Percentiles rank a stretch among this genome's conserved stretches.
These are phyloP conservation scores for Onychorhynchus coronatus DNA, from an alignment of 2,113 vertebrate species.

Conservation along the genomic window DNA sequence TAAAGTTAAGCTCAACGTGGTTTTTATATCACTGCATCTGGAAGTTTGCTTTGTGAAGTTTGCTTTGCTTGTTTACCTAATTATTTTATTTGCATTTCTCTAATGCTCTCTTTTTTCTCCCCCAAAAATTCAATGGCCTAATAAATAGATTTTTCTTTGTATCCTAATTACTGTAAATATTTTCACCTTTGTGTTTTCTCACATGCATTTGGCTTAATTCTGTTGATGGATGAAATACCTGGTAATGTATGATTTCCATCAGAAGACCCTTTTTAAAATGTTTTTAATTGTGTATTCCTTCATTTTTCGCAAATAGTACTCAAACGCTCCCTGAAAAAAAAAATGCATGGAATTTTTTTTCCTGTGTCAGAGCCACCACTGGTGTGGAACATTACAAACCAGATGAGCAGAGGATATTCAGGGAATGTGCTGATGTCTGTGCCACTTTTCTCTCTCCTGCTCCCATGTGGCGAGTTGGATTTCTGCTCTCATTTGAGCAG, in stretches of 20 bases:
- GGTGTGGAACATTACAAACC: not conserved
- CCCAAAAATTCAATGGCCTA: not conserved
- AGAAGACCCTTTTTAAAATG: not conserved
- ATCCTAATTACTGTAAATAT: not conserved
- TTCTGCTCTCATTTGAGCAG: not conserved
- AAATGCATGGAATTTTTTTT: not conserved
- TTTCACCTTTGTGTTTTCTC: not conserved
- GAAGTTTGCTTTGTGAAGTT: not conserved
- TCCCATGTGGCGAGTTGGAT: not conserved
- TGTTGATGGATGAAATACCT: not conserved
- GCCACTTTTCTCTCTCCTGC: not conserved
- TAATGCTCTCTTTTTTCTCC: rapidly evolving
- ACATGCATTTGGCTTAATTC: not conserved
- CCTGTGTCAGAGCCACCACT: not conserved
- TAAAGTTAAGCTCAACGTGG: not conserved
- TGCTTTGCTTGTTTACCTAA: too few relatives aligned
- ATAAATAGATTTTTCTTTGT: not conserved
- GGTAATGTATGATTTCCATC: not conserved
- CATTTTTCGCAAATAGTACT: not conserved
- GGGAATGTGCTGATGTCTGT: not conserved
- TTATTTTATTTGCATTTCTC: not conserved
- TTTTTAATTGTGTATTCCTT: not conserved
- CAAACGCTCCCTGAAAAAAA: not conserved
- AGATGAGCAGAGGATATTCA: not conserved
- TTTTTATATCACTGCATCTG: not conserved